These are phyloP conservation scores for Pristionchus fissidentatus DNA, from an alignment of 2,888 invertebrate genomes.

Conservation along the genomic window DNA sequence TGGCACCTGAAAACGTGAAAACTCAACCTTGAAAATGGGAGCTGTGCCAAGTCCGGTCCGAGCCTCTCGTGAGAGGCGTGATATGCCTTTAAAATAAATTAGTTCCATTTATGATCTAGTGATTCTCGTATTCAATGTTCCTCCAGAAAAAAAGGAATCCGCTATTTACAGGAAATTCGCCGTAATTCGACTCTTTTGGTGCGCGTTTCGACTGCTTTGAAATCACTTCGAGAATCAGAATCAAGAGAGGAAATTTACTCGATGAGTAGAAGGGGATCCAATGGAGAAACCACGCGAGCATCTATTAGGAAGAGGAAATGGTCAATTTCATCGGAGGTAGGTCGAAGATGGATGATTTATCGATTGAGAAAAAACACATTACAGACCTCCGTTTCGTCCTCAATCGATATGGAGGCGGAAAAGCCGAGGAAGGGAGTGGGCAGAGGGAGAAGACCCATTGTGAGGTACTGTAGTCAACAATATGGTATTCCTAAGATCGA, in stretches of 20 bases:
- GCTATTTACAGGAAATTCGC: slow-evolving; percentile 6
- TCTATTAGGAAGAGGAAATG: slow-evolving; percentile 19
- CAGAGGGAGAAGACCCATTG: slow-evolving; percentile 18
- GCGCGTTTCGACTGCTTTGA: slow-evolving; percentile 22
- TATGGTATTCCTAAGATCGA: no score
- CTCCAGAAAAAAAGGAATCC: no score
- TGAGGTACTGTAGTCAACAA: no score
- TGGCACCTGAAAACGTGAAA: no score
- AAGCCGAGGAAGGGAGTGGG: slow-evolving; percentile 22
- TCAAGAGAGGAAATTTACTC: not conserved
- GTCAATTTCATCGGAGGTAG: slow-evolving; percentile 39
- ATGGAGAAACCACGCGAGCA: not conserved
- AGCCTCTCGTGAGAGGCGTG: no score
- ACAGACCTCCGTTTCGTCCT: slow-evolving; percentile 7
- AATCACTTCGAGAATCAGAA: not conserved
- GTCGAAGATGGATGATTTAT: not conserved
- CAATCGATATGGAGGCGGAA: slow-evolving; percentile 1
- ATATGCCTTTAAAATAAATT: no score
- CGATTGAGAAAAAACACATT: not conserved
- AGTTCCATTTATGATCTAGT: no score
- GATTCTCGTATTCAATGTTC: no score
- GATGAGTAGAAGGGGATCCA: not conserved
- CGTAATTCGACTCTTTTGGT: slow-evolving; percentile 1
- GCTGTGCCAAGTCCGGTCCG: no score
- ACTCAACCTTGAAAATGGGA: no score